Conservation (phyloP, 2,797 vertebrate species). For the Falco berigora region DNA sequence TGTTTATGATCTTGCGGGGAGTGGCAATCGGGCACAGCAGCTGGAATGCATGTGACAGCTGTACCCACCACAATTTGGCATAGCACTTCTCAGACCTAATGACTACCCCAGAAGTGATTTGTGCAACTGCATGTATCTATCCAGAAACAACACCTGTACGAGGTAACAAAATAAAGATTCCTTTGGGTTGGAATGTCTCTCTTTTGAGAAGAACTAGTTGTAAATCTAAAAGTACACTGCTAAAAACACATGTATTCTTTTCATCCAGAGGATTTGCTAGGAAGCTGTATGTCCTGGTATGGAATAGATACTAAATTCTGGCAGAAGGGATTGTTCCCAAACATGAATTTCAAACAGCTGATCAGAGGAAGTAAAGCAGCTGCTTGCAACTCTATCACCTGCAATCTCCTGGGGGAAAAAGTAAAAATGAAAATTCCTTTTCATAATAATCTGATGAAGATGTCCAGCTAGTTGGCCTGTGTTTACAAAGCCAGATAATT, state of each 20-base stretch:
- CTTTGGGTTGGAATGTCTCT: background rate
- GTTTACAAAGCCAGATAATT: background rate
- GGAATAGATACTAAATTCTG: background rate
- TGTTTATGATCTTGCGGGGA: background rate
- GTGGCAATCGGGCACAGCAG: background rate
- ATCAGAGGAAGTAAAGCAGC: background rate
- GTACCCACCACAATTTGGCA: background rate
- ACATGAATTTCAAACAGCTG: background rate
- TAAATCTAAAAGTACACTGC: background rate
- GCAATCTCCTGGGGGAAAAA: background rate
- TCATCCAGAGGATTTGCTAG: background rate
- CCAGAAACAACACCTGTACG: background rate
- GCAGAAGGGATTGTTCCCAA: background rate
- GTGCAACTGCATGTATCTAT: background rate
- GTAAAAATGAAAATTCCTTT: background rate
- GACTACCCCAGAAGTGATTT: background rate
- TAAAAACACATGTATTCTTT: background rate
- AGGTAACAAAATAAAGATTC: background rate
- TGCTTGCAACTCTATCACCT: background rate
- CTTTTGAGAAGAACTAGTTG: background rate
- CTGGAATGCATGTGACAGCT: background rate
- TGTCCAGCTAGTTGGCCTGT: background rate
- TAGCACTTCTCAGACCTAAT: background rate
- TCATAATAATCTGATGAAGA: background rate
- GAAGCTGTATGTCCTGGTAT: background rate